Base-by-base conservation (phyloP, 2,113 vertebrate species). In the Nyctibius bracteatus region DNA sequence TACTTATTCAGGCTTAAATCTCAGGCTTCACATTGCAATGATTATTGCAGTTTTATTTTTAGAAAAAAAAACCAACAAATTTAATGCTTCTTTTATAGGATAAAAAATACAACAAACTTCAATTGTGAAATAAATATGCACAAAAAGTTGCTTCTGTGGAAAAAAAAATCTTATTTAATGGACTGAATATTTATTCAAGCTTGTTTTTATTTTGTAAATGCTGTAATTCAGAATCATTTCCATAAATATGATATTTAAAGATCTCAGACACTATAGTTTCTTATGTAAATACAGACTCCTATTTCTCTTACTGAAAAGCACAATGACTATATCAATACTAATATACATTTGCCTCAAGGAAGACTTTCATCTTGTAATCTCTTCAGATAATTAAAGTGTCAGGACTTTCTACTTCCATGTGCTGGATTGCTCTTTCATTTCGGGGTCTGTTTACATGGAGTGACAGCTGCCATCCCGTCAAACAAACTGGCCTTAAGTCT, bases 161-260 rank as follows among this genome's bases (percentile, higher is more conserved):
- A 43, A 83, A 65, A 83, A 59, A 91, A 97, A 97, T 97, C 95
- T 98, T 98, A 97, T 98, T 98, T 98, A 97, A 98, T 96, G 96
- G 98, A 98, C 96, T 95, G 97, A 95, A 97, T 98, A 98, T 98
- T 98, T 98, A 99, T 98, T 99, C 96, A 98, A 99, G 98, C 99
- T 98, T 98, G 98, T 98, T 99, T 98, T 99, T 99, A 98, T 99
- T 99, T 99, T 99, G 97, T 99, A 99, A 99, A 98, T 97, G 98
- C 98, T 97, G 96, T 98, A 96, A 98, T 96, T 98, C 90, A 96
- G 90, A 98, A 95, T 98, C 97, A 98, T 99, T 98, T 99, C 98
- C 98, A 98, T 98, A 98, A 98, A 98, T 98, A 98, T 98, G 98
- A 97, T 98, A 98, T 98, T 98, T 98, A 98, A 98, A 97, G 97